These are phyloP conservation scores for Zosterops japonicus DNA, from an alignment of 2,113 vertebrate species.

Conservation along the genomic window DNA sequence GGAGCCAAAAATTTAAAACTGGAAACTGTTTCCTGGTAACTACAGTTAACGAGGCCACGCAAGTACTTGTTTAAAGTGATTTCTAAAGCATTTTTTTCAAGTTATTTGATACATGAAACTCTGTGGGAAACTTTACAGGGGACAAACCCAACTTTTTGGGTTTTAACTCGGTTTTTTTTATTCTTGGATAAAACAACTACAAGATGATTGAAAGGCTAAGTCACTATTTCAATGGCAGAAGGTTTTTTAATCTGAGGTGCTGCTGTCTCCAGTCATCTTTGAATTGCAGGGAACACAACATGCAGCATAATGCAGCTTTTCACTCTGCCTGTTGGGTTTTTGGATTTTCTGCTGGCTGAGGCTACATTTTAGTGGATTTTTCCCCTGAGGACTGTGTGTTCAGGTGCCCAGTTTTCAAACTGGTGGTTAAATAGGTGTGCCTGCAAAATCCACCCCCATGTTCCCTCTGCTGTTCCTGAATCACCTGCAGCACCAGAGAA, in stretches of 20 bases:
- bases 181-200: slow-evolving; percentile 64
- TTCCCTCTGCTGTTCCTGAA: not conserved
- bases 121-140: slow-evolving; percentile 64
- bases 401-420: not conserved
- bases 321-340: not conserved
- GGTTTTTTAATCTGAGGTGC: not conserved
- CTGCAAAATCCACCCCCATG: not conserved
- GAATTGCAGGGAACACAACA: not conserved
- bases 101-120: slow-evolving; percentile 64
- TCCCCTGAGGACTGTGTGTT: not conserved
- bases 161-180: slow-evolving; percentile 59
- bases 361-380: not conserved
- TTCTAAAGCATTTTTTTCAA: slow-evolving; percentile 52
- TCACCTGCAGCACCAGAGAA: not conserved
- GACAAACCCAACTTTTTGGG: slow-evolving; percentile 50
- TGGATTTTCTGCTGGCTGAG: not conserved
- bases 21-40: slow-evolving; percentile 53
- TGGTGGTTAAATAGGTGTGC: not conserved
- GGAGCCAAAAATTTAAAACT: slow-evolving; percentile 63
- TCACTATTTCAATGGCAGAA: not conserved
- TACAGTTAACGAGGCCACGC: not conserved
- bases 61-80: slow-evolving; percentile 28
- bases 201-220: slow-evolving; percentile 27
- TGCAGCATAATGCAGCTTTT: not conserved
- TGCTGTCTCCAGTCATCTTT: not conserved